Percentiles rank a stretch among this genome's conserved stretches.
Conservation (phyloP, 2,113 vertebrate genomes). For the Echinops telfairi region DNA sequence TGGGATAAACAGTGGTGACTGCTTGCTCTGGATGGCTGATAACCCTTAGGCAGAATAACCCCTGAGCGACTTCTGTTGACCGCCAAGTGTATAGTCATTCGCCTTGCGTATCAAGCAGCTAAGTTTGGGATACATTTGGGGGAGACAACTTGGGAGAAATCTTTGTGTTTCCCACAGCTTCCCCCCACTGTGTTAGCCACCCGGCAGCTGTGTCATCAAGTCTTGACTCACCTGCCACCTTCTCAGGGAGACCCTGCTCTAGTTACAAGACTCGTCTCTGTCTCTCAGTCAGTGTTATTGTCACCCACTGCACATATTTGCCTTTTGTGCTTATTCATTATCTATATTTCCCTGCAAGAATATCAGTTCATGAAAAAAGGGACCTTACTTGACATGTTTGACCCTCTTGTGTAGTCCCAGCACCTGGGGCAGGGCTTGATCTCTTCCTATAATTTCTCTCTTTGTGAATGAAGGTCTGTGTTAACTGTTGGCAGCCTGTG, state of each 20-base stretch:
- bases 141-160: too few species aligned
- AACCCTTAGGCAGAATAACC: too few species aligned
- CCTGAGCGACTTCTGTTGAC: too few species aligned
- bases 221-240: background rate
- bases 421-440: background rate
- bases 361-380: background rate
- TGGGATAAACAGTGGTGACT: too few species aligned
- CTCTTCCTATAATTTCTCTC: background rate
- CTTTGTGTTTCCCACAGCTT: background rate
- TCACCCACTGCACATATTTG: background rate
- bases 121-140: too few species aligned
- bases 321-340: constrained; percentile 36
- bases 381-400: constrained; percentile 11
- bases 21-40: too few species aligned
- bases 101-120: too few species aligned
- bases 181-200: background rate
- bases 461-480: background rate
- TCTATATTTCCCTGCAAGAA: background rate
- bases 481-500: constrained; percentile 5
- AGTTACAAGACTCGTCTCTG: background rate
- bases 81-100: too few species aligned
- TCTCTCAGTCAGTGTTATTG: constrained; percentile 32
- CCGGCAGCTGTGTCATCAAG: background rate
- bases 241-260: constrained; percentile 21
- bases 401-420: constrained; percentile 5